These are phyloP conservation scores for Caenorhabditis becei DNA, from an alignment of 2,888 invertebrate species.

Conservation along the genomic window DNA sequence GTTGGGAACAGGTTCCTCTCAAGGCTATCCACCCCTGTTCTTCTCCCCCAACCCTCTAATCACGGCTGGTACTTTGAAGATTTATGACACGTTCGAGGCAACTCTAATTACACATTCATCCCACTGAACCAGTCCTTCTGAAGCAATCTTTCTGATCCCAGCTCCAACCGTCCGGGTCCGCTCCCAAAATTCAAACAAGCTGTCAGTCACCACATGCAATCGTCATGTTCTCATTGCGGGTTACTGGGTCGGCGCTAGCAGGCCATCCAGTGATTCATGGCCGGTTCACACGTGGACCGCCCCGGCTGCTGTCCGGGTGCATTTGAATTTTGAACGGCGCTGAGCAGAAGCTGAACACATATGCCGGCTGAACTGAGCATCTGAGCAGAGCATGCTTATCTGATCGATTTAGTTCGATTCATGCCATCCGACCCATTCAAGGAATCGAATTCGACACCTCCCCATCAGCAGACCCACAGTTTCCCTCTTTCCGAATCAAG, in stretches of 20 bases:
- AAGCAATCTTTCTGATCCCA: background rate
- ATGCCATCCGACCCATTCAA: background rate
- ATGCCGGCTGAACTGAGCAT: too few species aligned
- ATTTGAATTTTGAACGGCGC: conserved; percentile 18
- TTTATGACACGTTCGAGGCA: background rate
- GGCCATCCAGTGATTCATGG: conserved; percentile 49
- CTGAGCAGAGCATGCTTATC: too few species aligned
- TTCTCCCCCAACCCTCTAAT: background rate
- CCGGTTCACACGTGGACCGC: conserved; percentile 36
- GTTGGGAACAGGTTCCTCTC: background rate
- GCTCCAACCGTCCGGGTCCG: background rate
- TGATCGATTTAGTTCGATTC: too few species aligned
- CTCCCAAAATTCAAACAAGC: conserved; percentile 11
- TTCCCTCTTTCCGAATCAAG: background rate
- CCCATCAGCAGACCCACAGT: too few species aligned
- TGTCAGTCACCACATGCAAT: conserved; percentile 48
- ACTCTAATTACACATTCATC: too few species aligned
- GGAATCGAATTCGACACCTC: background rate
- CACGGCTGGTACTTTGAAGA: background rate
- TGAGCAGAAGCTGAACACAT: background rate
- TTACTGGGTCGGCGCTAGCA: conserved; percentile 45
- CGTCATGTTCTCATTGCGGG: conserved; percentile 59
- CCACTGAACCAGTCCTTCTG: conserved; percentile 12
- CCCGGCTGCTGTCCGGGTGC: conserved; percentile 8
- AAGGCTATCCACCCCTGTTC: background rate